A percentile compares a stretch with the other conserved stretches of the same genome.
phyloP scores from a whole-genome alignment of 2,888 invertebrate species.

The Brenthis hecate region DNA sequence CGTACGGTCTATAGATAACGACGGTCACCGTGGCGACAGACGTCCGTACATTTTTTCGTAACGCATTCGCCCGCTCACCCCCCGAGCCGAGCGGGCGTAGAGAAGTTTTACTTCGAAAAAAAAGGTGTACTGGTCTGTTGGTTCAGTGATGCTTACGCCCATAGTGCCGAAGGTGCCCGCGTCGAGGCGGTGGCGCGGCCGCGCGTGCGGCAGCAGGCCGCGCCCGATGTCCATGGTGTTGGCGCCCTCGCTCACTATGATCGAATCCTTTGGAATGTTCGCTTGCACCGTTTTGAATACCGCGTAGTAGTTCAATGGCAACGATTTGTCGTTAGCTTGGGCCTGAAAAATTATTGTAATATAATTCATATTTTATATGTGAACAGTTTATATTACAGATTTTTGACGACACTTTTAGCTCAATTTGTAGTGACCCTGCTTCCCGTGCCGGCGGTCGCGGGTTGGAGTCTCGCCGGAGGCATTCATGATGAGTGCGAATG shows the following conservation, averaged over 20 bases:
- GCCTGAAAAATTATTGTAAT: slow-evolving; percentile 50
- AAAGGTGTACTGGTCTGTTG: too few species aligned
- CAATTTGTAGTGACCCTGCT: too few species aligned
- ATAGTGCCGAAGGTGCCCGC: slow-evolving; percentile 99
- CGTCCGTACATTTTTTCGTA: too few species aligned
- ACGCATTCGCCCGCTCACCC: too few species aligned
- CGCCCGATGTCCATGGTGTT: slow-evolving; percentile 99
- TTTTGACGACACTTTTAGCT: too few species aligned
- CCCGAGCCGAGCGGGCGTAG: too few species aligned
- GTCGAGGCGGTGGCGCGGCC: slow-evolving; percentile 94
- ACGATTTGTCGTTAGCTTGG: slow-evolving; percentile 84
- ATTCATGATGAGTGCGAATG: too few species aligned
- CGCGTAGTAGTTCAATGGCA: slow-evolving; percentile 96
- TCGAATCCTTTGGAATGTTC: slow-evolving; percentile 89
- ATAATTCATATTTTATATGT: neutral
- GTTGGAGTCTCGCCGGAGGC: too few species aligned
- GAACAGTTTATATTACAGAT: neutral
- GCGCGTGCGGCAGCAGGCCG: slow-evolving; percentile 90
- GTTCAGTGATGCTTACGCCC: slow-evolving; percentile 84
- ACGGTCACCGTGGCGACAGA: too few species aligned
- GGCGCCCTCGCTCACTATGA: slow-evolving; percentile 98
- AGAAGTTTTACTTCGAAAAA: too few species aligned
- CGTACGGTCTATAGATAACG: too few species aligned
- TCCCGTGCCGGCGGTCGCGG: too few species aligned
- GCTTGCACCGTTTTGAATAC: slow-evolving; percentile 93